Conservation (phyloP, 1,140 invertebrate species). For the Plectus sambesii region DNA sequence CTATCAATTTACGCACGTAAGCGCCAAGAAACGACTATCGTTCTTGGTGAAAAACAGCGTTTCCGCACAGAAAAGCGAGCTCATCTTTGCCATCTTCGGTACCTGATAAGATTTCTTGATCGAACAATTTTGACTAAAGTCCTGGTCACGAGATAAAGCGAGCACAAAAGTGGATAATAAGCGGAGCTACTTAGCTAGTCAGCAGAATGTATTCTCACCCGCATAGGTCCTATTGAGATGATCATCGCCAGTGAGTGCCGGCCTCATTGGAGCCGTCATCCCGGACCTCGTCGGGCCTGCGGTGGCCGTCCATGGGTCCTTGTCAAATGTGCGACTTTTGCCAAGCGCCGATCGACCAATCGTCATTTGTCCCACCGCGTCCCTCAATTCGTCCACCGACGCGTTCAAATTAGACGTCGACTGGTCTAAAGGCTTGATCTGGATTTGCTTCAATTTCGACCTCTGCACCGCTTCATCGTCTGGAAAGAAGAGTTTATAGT, state of each 20-base stretch:
- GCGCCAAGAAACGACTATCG: too few species aligned
- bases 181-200: too few species aligned
- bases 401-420: constrained; percentile 30
- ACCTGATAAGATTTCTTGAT: too few species aligned
- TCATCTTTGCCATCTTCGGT: too few species aligned
- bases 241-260: constrained; percentile 37
- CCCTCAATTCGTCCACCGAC: constrained; percentile 40
- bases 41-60: too few species aligned
- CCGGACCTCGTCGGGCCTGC: constrained; percentile 8
- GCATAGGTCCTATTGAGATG: constrained; percentile 26
- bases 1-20: too few species aligned
- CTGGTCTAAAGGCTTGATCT: constrained; percentile 38
- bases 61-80: too few species aligned
- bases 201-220: constrained; percentile 17
- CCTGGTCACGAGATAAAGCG: too few species aligned
- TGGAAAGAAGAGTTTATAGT: constrained; percentile 19
- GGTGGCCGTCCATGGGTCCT: constrained; percentile 38
- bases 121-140: too few species aligned
- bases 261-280: constrained; percentile 20
- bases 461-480: constrained; percentile 34
- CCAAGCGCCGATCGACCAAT: constrained; percentile 20
- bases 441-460: constrained; percentile 36
- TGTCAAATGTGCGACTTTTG: constrained; percentile 38
- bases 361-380: constrained; percentile 37
- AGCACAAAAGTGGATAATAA: too few species aligned